Conservation (phyloP, 2,113 vertebrate genomes). For the Geococcyx californianus region DNA sequence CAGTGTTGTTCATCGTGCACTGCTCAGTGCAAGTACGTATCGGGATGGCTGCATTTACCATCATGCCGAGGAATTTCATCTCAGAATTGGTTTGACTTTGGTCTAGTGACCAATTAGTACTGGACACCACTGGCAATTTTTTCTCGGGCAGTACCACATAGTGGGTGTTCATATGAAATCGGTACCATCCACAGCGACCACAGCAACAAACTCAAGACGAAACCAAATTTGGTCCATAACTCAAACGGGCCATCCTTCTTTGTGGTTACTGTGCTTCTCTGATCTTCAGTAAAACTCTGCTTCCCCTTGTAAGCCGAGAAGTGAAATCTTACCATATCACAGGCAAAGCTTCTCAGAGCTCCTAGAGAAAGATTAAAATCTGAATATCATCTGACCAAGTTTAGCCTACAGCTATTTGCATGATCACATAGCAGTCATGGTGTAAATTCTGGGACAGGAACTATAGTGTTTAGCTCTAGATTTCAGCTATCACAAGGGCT, state of each 20-base stretch:
- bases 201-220: neutral
- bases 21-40: neutral
- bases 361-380: slow-evolving; percentile 16
- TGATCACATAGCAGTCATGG: neutral
- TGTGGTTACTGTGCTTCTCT: neutral
- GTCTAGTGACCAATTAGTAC: neutral
- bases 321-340: neutral
- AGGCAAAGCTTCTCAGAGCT: neutral
- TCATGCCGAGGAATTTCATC: neutral
- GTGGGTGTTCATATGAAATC: neutral
- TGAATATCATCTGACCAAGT: neutral
- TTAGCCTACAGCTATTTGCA: slow-evolving; percentile 16
- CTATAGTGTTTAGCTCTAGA: neutral
- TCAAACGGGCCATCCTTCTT: neutral
- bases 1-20: neutral
- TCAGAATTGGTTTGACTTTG: neutral
- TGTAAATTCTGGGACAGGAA: neutral
- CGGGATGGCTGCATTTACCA: neutral
- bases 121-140: neutral
- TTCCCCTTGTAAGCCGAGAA: neutral
- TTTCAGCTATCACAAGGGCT: neutral
- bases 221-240: neutral
- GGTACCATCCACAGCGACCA: neutral
- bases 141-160: neutral
- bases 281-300: neutral